phyloP scores from a whole-genome alignment of 2,113 vertebrate genomes.

The Telmatochromis brichardi region DNA sequence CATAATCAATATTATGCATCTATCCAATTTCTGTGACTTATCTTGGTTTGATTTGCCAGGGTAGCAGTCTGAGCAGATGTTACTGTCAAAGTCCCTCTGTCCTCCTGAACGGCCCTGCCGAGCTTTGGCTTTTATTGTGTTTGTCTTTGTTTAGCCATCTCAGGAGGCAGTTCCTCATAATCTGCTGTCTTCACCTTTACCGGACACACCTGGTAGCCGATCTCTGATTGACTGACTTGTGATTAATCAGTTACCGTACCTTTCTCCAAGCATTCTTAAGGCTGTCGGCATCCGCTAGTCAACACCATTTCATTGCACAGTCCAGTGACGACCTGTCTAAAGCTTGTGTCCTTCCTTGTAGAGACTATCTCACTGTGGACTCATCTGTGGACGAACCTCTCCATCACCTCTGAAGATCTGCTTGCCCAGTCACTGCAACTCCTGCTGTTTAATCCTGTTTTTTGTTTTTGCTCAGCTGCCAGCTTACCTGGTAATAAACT shows the following conservation, averaged over 20 bases:
- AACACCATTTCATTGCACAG: neutral
- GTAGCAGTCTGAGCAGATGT: neutral
- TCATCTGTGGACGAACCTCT: neutral
- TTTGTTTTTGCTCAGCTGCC: neutral
- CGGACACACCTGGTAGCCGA: neutral
- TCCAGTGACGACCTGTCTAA: neutral
- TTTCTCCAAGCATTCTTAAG: neutral
- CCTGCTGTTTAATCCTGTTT: neutral
- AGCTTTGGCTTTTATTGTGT: neutral
- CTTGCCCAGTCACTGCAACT: neutral
- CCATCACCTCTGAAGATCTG: neutral
- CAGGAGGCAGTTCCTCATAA: neutral
- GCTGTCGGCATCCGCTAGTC: neutral
- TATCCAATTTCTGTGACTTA: neutral
- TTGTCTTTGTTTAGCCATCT: neutral
- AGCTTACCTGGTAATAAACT: neutral
- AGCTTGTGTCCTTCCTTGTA: neutral
- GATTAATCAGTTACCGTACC: neutral
- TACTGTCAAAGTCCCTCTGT: neutral
- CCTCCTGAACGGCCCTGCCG: neutral
- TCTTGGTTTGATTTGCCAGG: neutral
- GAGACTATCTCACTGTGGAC: neutral
- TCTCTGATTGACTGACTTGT: neutral
- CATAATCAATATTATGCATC: neutral
- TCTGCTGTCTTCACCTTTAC: neutral